Base-by-base conservation (phyloP, 2,113 vertebrate genomes). In the Anser brachyrhynchus region DNA sequence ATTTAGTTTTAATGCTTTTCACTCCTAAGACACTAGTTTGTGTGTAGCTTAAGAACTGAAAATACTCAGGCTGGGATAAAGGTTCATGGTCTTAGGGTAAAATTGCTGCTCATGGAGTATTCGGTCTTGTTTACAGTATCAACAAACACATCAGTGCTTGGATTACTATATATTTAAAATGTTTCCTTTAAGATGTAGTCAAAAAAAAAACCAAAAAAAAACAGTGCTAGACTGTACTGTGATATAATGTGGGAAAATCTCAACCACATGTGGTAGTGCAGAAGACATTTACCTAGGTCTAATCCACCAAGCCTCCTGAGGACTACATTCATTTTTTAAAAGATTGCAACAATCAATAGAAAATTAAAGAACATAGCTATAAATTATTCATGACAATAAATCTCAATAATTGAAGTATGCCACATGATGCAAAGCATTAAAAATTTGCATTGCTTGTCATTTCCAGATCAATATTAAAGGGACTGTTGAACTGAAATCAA, bases 321-420 rank as follows among this genome's bases (percentile, higher is more conserved):
- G 69, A 28, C 12, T 33, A 10, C 17, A n/a, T 71, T 85, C 9
- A 55, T 85, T 90, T 77, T 83, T 70, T 58, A 73, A 59, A 87
- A 89, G 51, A 64, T 9, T 41, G n/a, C 41, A 85, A 78, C 33
- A 75, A 80, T 96, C 74, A 80, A 91, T 92, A 77, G 71, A 29
- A 88, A 77, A 80, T 85, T 91, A 92, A 88, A 92, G 72, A 94
- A 52, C 39, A 61, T 3, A 90, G 29, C 33, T 84, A 88, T 97
- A 93, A 89, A 92, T 94, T 92, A 95, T 95, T 96, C 74, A 95
- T 95, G 31, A 43, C 19, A 76, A 54, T 83, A 93, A 80, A 96
- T 90, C 55, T 64, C 89, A 91, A 67, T 92, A 92, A 88, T 26
- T 88, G 74, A 87, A 94, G 61, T 39, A 43, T 74, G 72, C 33